Percentiles rank a stretch among this genome's conserved stretches.
Conservation (phyloP, 2,888 invertebrate species). For the Lottia gigantea region DNA sequence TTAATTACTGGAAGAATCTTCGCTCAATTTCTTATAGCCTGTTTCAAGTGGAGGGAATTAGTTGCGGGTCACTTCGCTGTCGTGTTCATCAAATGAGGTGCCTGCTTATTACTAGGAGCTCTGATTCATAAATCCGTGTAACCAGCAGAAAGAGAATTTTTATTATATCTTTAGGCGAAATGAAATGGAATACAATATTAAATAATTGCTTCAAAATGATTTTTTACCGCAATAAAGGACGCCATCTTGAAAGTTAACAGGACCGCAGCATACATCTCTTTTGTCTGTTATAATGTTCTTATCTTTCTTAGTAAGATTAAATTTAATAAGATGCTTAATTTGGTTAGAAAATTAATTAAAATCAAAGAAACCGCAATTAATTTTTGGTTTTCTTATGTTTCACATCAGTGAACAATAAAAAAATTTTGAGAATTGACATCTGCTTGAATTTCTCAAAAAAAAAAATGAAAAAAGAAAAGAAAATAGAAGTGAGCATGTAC, state of each 20-base stretch:
- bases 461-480: too few relatives aligned
- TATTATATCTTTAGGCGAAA: constrained; percentile 7
- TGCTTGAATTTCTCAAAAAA: too few relatives aligned
- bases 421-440: too few relatives aligned
- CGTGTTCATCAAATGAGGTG: constrained; percentile 5
- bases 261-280: too few relatives aligned
- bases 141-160: background rate
- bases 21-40: constrained; percentile 1
- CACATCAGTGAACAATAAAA: too few relatives aligned
- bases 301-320: too few relatives aligned
- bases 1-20: constrained; percentile 6
- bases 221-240: background rate
- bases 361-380: too few relatives aligned
- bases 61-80: background rate
- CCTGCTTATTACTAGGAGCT: background rate
- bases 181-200: constrained; percentile 10
- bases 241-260: background rate
- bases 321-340: too few relatives aligned
- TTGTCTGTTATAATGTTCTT: too few relatives aligned
- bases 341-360: too few relatives aligned
- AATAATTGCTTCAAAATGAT: constrained; percentile 6
- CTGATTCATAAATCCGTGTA: constrained; percentile 1
- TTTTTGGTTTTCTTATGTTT: too few relatives aligned
- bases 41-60: background rate
- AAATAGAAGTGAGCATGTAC: too few relatives aligned